These are phyloP conservation scores for Empidonax alnorum DNA, from an alignment of 2,113 vertebrate species.

Conservation along the genomic window DNA sequence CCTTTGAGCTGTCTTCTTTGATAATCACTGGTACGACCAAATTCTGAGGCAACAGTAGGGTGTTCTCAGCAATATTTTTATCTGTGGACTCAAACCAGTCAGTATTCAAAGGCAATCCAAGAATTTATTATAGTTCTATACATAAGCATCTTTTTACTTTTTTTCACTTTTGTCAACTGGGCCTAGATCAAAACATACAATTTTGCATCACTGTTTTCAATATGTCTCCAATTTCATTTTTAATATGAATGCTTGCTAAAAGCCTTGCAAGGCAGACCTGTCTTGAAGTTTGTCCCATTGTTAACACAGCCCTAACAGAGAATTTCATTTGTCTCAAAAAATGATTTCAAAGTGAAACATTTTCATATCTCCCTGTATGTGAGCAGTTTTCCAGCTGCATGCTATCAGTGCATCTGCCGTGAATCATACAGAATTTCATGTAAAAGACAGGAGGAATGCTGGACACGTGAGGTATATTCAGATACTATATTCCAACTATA, in stretches of 20 bases:
- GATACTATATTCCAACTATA: constrained; percentile 8
- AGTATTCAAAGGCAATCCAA: constrained; percentile 7
- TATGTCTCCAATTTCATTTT: neutral
- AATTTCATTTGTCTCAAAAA: constrained; percentile 1
- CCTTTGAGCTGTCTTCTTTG: constrained; percentile 40
- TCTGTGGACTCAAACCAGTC: constrained; percentile 12
- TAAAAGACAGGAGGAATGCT: constrained; percentile 37
- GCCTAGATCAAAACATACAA: neutral
- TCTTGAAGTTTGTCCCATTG: neutral
- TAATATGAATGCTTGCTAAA: neutral
- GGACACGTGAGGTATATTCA: constrained; percentile 9
- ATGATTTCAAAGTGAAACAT: constrained; percentile 14
- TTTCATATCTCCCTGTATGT: constrained; percentile 7
- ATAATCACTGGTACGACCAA: constrained; percentile 15
- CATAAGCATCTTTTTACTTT: neutral
- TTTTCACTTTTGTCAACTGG: neutral
- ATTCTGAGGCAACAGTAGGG: constrained; percentile 4
- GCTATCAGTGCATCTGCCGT: constrained; percentile 48
- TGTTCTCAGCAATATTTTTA: constrained; percentile 20
- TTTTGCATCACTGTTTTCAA: neutral
- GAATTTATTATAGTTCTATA: neutral
- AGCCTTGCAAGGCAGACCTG: neutral
- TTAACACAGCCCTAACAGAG: neutral
- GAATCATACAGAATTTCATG: constrained; percentile 48
- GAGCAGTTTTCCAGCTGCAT: constrained; percentile 59